phyloP scores from a whole-genome alignment of 2,888 invertebrate species.

The Ophonus ardosiacus region DNA sequence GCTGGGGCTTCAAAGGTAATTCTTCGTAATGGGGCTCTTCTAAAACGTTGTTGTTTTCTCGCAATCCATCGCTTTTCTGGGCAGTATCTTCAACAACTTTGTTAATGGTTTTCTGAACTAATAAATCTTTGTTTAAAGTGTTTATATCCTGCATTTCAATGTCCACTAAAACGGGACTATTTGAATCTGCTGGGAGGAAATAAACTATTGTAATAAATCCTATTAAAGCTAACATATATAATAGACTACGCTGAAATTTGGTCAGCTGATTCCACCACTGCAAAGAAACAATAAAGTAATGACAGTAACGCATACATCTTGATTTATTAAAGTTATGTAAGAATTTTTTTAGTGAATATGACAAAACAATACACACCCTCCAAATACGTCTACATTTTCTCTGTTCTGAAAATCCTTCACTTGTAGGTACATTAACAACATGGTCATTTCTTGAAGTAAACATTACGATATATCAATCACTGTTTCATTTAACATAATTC shows the following conservation, averaged over 20 bases:
- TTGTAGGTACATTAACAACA: slow-evolving; percentile 65
- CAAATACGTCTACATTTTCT: slow-evolving; percentile 67
- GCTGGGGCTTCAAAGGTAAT: slow-evolving; percentile 30
- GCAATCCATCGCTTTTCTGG: slow-evolving; percentile 68
- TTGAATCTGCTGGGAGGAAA: slow-evolving; percentile 77
- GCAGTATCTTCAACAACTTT: slow-evolving; percentile 71
- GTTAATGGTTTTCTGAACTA: slow-evolving; percentile 72
- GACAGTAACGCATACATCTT: slow-evolving; percentile 2
- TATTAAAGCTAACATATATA: slow-evolving; percentile 81
- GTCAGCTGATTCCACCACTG: slow-evolving; percentile 93
- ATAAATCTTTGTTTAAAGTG: slow-evolving; percentile 70
- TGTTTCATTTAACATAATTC: slow-evolving; percentile 57
- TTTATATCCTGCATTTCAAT: slow-evolving; percentile 66
- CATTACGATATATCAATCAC: slow-evolving; percentile 59
- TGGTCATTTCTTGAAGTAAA: slow-evolving; percentile 66
- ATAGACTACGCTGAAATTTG: slow-evolving; percentile 87
- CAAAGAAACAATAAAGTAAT: slow-evolving; percentile 71
- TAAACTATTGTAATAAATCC: slow-evolving; percentile 80
- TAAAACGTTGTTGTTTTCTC: slow-evolving; percentile 75
- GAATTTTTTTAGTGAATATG: slow-evolving; percentile 2
- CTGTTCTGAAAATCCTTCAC: slow-evolving; percentile 65
- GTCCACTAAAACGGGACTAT: slow-evolving; percentile 69
- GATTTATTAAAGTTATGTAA: slow-evolving; percentile 46
- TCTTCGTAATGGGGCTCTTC: slow-evolving; percentile 74
- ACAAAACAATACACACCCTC: slow-evolving; percentile 66